These are phyloP conservation scores for Cerceris ruficornis DNA, from an alignment of 2,888 invertebrate species.

Conservation along the genomic window DNA sequence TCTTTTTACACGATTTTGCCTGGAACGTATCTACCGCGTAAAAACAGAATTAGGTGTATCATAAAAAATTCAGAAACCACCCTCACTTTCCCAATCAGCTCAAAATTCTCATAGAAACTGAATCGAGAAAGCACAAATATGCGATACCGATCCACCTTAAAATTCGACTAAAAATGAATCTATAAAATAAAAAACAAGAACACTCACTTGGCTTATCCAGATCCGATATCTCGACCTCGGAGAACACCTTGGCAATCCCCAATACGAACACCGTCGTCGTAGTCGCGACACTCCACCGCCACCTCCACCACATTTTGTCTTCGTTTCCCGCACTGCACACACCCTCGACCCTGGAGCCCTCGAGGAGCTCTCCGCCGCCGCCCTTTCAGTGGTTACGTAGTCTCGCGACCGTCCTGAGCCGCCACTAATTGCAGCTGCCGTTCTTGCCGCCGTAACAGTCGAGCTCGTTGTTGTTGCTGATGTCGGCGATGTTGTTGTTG, in stretches of 20 bases:
- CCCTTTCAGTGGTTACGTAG: conserved; percentile 61
- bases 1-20: no score
- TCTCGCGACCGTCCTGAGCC: conserved; percentile 61
- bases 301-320: conserved; percentile 75
- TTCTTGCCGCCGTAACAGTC: conserved; percentile 41
- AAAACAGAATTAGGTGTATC: no score
- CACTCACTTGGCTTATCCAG: conserved; percentile 79
- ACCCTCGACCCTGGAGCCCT: conserved; percentile 45
- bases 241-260: conserved; percentile 70
- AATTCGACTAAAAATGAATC: no score
- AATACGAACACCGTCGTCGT: conserved; percentile 70
- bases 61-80: no score
- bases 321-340: conserved; percentile 61
- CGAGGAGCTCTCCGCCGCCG: conserved; percentile 19
- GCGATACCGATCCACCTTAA: no score
- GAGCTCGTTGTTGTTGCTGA: conserved; percentile 35
- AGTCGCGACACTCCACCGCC: conserved; percentile 72
- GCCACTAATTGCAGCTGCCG: conserved; percentile 66
- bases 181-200: conserved; percentile 17
- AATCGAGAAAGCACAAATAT: no score
- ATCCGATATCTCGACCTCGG: conserved; percentile 75
- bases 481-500: conserved; percentile 37
- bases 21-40: no score
- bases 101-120: no score
- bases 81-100: no score